Conservation (phyloP, 2,888 invertebrate species). For the Perizoma flavofasciatum region DNA sequence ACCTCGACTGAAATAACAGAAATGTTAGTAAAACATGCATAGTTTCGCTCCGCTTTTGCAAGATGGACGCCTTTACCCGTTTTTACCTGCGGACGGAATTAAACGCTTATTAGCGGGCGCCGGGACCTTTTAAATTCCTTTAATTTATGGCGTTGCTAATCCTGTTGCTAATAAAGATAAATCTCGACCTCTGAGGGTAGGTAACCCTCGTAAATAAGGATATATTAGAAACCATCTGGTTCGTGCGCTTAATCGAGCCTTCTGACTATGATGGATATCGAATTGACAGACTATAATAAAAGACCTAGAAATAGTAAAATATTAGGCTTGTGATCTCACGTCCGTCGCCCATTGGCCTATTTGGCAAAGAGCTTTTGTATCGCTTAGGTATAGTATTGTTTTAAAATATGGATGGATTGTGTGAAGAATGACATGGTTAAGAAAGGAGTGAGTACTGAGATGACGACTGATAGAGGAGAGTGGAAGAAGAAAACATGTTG, state of each 20-base stretch:
- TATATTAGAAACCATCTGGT: conserved; percentile 1
- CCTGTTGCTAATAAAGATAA: conserved; percentile 53
- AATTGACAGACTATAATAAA: neutral
- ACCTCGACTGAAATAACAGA: too few species aligned
- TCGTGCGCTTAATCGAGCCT: too few species aligned
- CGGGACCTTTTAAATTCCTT: conserved; percentile 56
- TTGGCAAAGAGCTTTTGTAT: too few species aligned
- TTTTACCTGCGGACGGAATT: conserved; percentile 61
- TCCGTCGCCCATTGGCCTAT: too few species aligned
- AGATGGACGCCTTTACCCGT: conserved; percentile 30
- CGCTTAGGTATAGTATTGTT: too few species aligned
- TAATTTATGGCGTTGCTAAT: conserved; percentile 58
- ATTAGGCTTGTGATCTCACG: too few species aligned
- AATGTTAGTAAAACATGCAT: neutral
- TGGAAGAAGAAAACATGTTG: too few species aligned
- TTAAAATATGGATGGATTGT: too few species aligned
- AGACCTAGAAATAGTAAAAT: too few species aligned
- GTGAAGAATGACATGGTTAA: too few species aligned
- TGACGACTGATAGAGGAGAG: too few species aligned
- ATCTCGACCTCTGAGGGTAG: conserved; percentile 31
- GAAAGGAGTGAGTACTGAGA: too few species aligned
- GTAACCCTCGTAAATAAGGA: conserved; percentile 23
- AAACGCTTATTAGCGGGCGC: conserved; percentile 54
- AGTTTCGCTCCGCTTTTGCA: conserved; percentile 14
- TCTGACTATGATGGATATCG: neutral